A percentile compares a stretch with the other conserved stretches of the same genome.
Evolutionary conservation across 2,888 invertebrate species (phyloP).

Genomic region (Pyrochroa serraticornis): DNA sequence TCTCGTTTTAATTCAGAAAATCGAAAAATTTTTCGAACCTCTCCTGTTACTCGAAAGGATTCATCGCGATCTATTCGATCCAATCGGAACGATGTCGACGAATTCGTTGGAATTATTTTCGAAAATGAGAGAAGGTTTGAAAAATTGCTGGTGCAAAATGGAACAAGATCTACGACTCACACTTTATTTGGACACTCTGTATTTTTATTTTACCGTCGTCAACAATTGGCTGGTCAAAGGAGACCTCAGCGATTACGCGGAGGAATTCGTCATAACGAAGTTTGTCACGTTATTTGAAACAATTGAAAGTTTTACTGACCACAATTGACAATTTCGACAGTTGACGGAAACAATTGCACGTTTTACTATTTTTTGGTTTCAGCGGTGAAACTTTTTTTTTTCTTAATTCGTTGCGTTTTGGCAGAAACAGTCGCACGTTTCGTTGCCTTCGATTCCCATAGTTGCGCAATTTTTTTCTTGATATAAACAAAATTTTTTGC

Average conservation of each 20-base stretch:
- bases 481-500: no score
- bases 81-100: conserved; percentile 35
- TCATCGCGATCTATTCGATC: conserved; percentile 42
- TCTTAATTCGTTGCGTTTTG: no score
- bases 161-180: conserved; percentile 52
- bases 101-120: conserved; percentile 47
- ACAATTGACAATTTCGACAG: no score
- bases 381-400: no score
- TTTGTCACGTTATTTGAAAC: conserved; percentile 30
- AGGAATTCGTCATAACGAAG: conserved; percentile 52
- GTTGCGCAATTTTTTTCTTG: not conserved
- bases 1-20: conserved; percentile 43
- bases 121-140: conserved; percentile 44
- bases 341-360: no score
- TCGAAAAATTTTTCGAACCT: conserved; percentile 45
- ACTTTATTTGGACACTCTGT: conserved; percentile 51
- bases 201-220: conserved; percentile 50
- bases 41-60: conserved; percentile 43
- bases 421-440: no score
- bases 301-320: not conserved
- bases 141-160: conserved; percentile 43
- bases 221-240: conserved; percentile 52
- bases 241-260: conserved; percentile 43
- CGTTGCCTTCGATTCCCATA: no score
- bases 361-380: no score